Conservation (phyloP, 2,888 invertebrate species). For the Gasteruption jaculator region DNA sequence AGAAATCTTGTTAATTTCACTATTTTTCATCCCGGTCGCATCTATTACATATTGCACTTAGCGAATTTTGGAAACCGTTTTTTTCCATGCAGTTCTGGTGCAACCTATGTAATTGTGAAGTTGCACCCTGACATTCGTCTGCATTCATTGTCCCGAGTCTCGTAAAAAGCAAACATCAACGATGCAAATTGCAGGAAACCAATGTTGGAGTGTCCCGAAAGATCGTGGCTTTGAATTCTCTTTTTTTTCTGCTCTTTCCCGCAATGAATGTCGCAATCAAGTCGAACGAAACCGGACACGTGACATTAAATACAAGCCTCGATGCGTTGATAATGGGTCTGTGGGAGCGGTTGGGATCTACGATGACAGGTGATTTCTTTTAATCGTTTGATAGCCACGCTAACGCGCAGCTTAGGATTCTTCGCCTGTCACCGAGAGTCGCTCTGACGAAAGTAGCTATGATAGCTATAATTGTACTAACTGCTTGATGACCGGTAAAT, state of each 20-base stretch:
- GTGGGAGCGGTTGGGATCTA: conserved; percentile 43
- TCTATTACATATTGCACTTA: no score
- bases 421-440: conserved; percentile 10
- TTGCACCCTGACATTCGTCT: no score
- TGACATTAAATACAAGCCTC: conserved; percentile 38
- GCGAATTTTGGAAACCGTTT: no score
- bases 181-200: no score
- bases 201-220: no score
- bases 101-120: no score
- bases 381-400: conserved; percentile 42
- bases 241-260: conserved; percentile 8
- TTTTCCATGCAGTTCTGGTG: no score
- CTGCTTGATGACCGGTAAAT: conserved; percentile 49
- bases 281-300: conserved; percentile 32
- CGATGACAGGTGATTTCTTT: conserved; percentile 47
- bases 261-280: conserved; percentile 21
- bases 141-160: no score
- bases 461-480: conserved; percentile 47
- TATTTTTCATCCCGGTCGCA: no score
- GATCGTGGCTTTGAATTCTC: no score
- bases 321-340: conserved; percentile 42
- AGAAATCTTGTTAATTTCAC: no score
- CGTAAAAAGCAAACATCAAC: no score
- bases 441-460: conserved; percentile 42
- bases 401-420: conserved; percentile 19